phyloP scores from a whole-genome alignment of 1,140 invertebrate genomes.

The Pachypsylla venusta region DNA sequence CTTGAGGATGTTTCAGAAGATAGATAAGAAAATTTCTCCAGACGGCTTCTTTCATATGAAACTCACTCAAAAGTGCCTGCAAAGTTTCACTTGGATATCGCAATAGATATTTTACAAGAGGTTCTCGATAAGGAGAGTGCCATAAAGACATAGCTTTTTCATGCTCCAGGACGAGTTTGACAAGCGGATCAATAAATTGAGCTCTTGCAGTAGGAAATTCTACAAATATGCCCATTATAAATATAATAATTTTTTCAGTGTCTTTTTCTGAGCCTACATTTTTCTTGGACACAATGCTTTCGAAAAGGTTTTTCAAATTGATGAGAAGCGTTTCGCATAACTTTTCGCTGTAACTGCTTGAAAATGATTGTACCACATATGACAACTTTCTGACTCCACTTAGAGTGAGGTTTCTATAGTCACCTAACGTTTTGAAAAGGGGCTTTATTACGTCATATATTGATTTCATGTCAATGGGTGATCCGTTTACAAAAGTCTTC shows the following conservation, averaged over 20 bases:
- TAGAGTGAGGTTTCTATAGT: slow-evolving; percentile 70
- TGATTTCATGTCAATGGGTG: slow-evolving; percentile 54
- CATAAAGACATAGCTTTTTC: slow-evolving; percentile 77
- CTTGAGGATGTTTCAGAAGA: slow-evolving; percentile 65
- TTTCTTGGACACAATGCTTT: slow-evolving; percentile 65
- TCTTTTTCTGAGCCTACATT: slow-evolving; percentile 50
- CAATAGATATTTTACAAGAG: slow-evolving; percentile 73
- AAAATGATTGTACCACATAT: slow-evolving; percentile 89
- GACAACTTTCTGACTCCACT: slow-evolving; percentile 75
- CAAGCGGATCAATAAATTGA: slow-evolving; percentile 71
- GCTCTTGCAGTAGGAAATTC: slow-evolving; percentile 68
- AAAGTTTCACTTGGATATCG: slow-evolving; percentile 71
- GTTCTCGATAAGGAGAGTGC: slow-evolving; percentile 75
- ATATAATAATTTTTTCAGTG: slow-evolving; percentile 71
- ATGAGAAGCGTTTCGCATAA: slow-evolving; percentile 80
- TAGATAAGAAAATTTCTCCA: slow-evolving; percentile 76
- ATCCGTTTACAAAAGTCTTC: slow-evolving; percentile 74
- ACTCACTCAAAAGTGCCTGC: slow-evolving; percentile 57
- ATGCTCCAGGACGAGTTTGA: slow-evolving; percentile 66
- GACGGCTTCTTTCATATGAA: slow-evolving; percentile 66
- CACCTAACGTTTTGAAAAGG: slow-evolving; percentile 61
- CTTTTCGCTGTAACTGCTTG: slow-evolving; percentile 86
- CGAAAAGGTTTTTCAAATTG: slow-evolving; percentile 71
- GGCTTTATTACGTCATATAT: slow-evolving; percentile 71
- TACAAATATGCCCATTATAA: slow-evolving; percentile 80